Evolutionary conservation across 1,140 invertebrate genomes (phyloP).

Genomic region (Tetramorium simillimum): DNA sequence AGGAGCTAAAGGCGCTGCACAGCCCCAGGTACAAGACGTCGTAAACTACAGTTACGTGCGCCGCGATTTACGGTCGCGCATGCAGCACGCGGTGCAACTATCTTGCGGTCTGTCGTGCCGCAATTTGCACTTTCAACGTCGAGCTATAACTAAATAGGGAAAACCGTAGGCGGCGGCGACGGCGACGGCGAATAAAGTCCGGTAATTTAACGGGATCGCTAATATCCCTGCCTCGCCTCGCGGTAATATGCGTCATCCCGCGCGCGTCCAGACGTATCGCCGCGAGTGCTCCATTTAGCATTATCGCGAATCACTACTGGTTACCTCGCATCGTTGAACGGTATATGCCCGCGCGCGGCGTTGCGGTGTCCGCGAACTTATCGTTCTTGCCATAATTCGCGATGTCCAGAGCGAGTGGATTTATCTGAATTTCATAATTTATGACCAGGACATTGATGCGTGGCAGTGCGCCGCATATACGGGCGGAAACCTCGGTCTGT

Average conservation of each 20-base stretch:
- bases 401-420: background rate
- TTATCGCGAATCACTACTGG: constrained; percentile 40
- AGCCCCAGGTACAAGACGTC: background rate
- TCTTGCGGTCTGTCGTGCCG: constrained; percentile 29
- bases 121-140: constrained; percentile 48
- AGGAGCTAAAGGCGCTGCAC: background rate
- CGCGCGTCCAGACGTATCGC: background rate
- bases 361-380: background rate
- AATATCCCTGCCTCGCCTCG: background rate
- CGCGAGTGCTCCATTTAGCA: constrained; percentile 37
- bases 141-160: constrained; percentile 21
- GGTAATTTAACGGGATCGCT: constrained; percentile 46
- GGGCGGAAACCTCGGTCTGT: constrained; percentile 6
- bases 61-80: constrained; percentile 37
- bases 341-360: background rate
- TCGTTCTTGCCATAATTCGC: constrained; percentile 50
- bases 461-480: background rate
- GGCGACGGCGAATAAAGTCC: background rate
- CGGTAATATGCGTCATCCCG: constrained; percentile 1
- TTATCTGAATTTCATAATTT: constrained; percentile 53
- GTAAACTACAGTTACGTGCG: constrained; percentile 47
- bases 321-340: background rate
- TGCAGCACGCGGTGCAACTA: constrained; percentile 7
- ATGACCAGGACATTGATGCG: background rate
- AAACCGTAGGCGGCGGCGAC: constrained; percentile 33